phyloP scores from a whole-genome alignment of 2,797 vertebrate genomes.

The Neoniphon sammara region DNA sequence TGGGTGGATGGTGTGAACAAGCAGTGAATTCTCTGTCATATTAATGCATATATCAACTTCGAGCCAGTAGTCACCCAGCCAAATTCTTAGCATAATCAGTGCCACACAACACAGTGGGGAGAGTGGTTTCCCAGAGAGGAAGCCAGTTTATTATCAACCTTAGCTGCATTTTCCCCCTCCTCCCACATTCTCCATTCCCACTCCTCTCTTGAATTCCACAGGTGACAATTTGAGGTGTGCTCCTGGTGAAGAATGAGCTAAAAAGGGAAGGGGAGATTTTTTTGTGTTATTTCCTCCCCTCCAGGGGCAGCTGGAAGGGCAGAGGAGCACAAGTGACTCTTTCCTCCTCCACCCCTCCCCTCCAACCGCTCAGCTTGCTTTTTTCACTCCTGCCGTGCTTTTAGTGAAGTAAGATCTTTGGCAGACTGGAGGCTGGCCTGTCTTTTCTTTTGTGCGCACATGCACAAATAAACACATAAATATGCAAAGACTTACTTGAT shows the following conservation, averaged over 20 bases:
- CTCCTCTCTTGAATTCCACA: conserved; percentile 46
- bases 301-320: conserved; percentile 18
- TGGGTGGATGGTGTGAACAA: conserved; percentile 51
- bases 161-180: conserved; percentile 20
- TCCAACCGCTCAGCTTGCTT: conserved; percentile 13
- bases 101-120: conserved; percentile 38
- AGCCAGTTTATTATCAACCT: conserved; percentile 63
- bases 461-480: background rate
- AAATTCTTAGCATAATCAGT: conserved; percentile 65
- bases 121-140: conserved; percentile 41
- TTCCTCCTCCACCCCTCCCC: background rate
- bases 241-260: conserved; percentile 62
- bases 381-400: conserved; percentile 21
- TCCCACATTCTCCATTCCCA: conserved; percentile 33
- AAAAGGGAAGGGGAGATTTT: background rate
- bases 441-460: conserved; percentile 1
- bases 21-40: conserved; percentile 47
- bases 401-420: conserved; percentile 35
- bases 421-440: conserved; percentile 11
- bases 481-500: background rate
- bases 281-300: conserved; percentile 41
- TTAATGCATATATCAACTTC: conserved; percentile 48
- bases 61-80: conserved; percentile 6
- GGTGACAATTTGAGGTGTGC: conserved; percentile 60
- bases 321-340: conserved; percentile 5